phyloP scores from a whole-genome alignment of 1,140 invertebrate species.

The Microplitis demolitor region DNA sequence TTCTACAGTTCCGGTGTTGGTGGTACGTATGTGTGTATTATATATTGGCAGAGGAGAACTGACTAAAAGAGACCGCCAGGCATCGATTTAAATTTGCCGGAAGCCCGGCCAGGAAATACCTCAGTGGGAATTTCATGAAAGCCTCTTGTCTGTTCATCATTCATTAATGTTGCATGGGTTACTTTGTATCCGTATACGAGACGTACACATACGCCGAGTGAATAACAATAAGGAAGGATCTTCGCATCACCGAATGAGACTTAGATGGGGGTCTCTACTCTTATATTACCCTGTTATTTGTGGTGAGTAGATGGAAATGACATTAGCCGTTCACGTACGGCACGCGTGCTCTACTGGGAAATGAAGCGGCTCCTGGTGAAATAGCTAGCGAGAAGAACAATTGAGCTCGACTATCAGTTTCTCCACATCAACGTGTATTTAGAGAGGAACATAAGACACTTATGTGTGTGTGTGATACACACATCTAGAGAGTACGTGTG shows the following conservation, averaged over 20 bases:
- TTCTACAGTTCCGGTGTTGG: too few relatives aligned
- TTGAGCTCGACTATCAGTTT: too few relatives aligned
- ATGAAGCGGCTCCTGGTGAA: neutral
- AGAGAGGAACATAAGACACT: neutral
- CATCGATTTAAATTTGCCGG: neutral
- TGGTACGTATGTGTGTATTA: neutral
- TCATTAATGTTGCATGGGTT: neutral
- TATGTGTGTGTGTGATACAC: too few relatives aligned
- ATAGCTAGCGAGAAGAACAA: too few relatives aligned
- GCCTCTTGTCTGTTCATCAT: slow-evolving; percentile 2
- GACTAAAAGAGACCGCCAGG: too few relatives aligned
- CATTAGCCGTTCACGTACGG: slow-evolving; percentile 8
- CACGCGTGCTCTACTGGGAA: slow-evolving; percentile 16
- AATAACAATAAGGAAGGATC: slow-evolving; percentile 29
- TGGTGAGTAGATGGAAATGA: slow-evolving; percentile 7
- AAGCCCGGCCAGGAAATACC: neutral
- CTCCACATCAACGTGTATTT: neutral
- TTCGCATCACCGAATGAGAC: slow-evolving; percentile 15
- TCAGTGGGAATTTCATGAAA: slow-evolving; percentile 10
- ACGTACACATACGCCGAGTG: slow-evolving; percentile 9
- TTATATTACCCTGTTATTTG: slow-evolving; percentile 2
- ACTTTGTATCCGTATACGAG: neutral
- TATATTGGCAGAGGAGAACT: neutral
- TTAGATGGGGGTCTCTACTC: neutral
- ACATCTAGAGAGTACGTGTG: neutral